These are phyloP conservation scores for Agrotis segetum DNA, from an alignment of 2,888 invertebrate species.

Conservation along the genomic window DNA sequence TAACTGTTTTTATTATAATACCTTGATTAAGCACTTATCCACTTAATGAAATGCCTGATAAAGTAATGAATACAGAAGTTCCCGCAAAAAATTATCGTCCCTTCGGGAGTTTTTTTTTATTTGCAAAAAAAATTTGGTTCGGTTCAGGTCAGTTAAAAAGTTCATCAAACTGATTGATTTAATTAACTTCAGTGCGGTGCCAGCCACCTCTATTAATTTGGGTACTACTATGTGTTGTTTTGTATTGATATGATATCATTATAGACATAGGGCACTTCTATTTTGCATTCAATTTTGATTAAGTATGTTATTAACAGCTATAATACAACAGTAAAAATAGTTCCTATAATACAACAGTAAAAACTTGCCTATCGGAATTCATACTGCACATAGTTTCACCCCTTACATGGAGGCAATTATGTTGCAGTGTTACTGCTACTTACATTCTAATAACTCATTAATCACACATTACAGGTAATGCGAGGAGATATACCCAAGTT, in stretches of 20 bases:
- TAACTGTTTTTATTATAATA: no score
- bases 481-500: constrained; percentile 83
- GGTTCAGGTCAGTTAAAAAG: not conserved
- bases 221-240: not conserved
- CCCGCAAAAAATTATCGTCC: constrained; percentile 4
- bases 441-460: not conserved
- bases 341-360: constrained; percentile 13
- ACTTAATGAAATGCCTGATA: not conserved
- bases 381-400: constrained; percentile 29
- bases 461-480: constrained; percentile 82
- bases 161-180: not conserved
- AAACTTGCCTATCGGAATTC: constrained; percentile 20
- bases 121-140: not conserved
- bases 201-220: not conserved
- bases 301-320: constrained; percentile 10
- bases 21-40: not conserved
- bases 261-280: constrained; percentile 6
- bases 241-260: constrained; percentile 22
- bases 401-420: constrained; percentile 27
- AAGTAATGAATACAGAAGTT: not conserved
- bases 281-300: constrained; percentile 24
- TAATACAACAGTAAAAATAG: constrained; percentile 24
- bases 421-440: constrained; percentile 1
- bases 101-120: no score
- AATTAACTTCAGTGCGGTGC: not conserved